Conservation (phyloP, 2,113 vertebrate species). For the Xenus cinereus region DNA sequence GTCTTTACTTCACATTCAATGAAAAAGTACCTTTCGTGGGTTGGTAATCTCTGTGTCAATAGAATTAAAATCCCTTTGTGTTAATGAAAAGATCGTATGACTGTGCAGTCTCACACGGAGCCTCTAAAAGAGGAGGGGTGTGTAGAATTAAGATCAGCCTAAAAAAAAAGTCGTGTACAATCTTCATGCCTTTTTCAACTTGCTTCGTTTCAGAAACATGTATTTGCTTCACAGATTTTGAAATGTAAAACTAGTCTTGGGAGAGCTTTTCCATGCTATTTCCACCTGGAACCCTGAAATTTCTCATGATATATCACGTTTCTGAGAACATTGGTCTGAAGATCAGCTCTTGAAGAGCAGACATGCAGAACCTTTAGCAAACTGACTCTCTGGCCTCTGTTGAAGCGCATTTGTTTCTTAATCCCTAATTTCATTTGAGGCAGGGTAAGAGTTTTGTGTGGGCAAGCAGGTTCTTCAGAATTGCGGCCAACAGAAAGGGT, state of each 20-base stretch:
- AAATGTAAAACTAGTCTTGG: background rate
- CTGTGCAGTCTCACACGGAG: background rate
- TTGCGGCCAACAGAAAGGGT: slow-evolving; percentile 43
- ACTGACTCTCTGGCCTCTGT: background rate
- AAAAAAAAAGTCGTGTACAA: background rate
- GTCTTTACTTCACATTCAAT: background rate
- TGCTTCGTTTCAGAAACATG: accelerated
- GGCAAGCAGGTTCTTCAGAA: slow-evolving; percentile 57
- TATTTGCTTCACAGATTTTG: background rate
- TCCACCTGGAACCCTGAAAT: background rate
- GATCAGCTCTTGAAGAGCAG: background rate
- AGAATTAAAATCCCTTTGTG: background rate
- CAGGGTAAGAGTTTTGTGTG: slow-evolving; percentile 45
- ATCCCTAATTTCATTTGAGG: background rate
- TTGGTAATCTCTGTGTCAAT: background rate
- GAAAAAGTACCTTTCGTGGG: background rate
- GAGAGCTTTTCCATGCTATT: background rate
- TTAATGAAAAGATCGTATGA: background rate
- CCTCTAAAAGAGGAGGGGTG: background rate
- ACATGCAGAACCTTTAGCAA: background rate
- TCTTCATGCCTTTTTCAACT: background rate
- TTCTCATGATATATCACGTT: background rate
- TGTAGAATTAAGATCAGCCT: background rate
- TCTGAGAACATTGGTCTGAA: background rate
- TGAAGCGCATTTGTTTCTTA: background rate